Percentiles rank a stretch among this genome's conserved stretches.
Evolutionary conservation across 1,140 invertebrate species (phyloP).

Genomic region (Penaeus indicus): DNA sequence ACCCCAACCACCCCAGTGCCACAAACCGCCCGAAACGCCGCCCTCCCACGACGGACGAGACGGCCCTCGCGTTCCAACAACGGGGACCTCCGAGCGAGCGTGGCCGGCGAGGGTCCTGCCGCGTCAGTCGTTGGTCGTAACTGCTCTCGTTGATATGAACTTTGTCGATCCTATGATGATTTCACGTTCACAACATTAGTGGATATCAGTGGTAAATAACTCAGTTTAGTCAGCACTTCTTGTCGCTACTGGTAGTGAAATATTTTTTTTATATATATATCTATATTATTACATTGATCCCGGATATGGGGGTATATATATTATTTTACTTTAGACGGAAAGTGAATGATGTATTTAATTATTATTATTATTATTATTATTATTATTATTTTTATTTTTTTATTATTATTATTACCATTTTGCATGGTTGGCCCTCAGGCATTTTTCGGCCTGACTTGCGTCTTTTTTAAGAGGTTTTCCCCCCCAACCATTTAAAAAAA

Average conservation of each 20-base stretch:
- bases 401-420: too few species aligned
- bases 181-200: conserved; percentile 63
- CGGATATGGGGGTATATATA: too few species aligned
- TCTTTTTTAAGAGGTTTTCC: too few species aligned
- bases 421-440: too few species aligned
- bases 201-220: conserved; percentile 64
- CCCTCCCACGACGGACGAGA: background rate
- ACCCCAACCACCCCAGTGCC: background rate
- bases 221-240: conserved; percentile 61
- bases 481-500: too few species aligned
- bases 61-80: conserved; percentile 40
- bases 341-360: too few species aligned
- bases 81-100: background rate
- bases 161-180: conserved; percentile 59
- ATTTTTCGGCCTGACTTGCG: too few species aligned
- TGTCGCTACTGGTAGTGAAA: conserved; percentile 44
- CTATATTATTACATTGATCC: too few species aligned
- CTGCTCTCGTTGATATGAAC: conserved; percentile 64
- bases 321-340: too few species aligned
- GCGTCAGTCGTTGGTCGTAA: conserved; percentile 62
- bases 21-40: background rate
- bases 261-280: too few species aligned
- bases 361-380: too few species aligned
- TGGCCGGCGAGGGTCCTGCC: conserved; percentile 26
- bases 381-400: too few species aligned